A percentile compares a stretch with the other conserved stretches of the same genome.
Conservation (phyloP, 2,113 vertebrate genomes). For the Gobio gobio region DNA sequence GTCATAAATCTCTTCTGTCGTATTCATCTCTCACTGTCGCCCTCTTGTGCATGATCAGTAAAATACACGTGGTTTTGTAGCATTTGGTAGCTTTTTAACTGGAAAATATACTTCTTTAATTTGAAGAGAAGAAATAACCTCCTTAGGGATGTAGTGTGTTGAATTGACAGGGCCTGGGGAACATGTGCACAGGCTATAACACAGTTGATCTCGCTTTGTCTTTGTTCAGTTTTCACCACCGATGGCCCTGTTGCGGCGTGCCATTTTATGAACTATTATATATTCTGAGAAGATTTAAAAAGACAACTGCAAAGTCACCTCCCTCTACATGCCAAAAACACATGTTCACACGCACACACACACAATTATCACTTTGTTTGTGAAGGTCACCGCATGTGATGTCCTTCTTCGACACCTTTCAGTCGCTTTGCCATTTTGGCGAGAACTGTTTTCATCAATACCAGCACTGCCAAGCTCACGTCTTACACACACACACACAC, state of each 20-base stretch:
- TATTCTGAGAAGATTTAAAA: conserved; percentile 20
- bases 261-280: not conserved
- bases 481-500: conserved; percentile 47
- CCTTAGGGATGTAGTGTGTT: not conserved
- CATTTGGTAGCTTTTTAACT: not conserved
- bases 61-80: not conserved
- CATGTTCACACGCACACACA: conserved; percentile 31
- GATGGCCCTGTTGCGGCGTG: not conserved
- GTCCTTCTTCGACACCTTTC: conserved; percentile 50
- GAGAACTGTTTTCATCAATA: conserved; percentile 50
- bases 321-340: not conserved
- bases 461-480: conserved; percentile 42
- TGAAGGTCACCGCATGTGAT: conserved; percentile 52
- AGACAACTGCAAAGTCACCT: conserved; percentile 20
- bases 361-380: conserved; percentile 37
- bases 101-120: not conserved
- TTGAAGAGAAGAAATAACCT: not conserved
- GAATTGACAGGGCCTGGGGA: too few species aligned
- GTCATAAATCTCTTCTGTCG: not conserved
- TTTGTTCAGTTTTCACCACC: not conserved
- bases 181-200: not conserved
- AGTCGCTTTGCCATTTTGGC: conserved; percentile 51
- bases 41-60: not conserved
- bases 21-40: not conserved
- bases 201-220: not conserved